These are phyloP conservation scores for Perizoma flavofasciatum DNA, from an alignment of 2,888 invertebrate species.

Conservation along the genomic window DNA sequence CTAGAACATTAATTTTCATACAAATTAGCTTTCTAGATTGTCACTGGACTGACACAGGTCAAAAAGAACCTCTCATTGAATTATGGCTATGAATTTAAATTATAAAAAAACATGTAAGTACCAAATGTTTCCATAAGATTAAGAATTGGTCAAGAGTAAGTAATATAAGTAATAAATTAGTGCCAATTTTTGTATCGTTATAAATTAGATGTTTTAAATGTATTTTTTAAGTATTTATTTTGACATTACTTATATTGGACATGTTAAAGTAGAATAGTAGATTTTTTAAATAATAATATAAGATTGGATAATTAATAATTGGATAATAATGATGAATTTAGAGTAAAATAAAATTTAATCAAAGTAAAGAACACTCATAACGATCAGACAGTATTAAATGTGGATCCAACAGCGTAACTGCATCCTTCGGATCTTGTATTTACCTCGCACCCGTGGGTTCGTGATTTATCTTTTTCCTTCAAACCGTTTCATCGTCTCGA, in stretches of 20 bases:
- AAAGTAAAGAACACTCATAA: too few relatives aligned
- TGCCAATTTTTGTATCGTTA: constrained; percentile 41
- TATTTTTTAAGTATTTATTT: constrained; percentile 27
- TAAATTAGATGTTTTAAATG: constrained; percentile 8
- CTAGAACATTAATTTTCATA: too few relatives aligned
- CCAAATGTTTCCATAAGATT: constrained; percentile 17
- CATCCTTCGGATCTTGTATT: too few relatives aligned
- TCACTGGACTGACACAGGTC: too few relatives aligned
- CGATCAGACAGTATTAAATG: too few relatives aligned
- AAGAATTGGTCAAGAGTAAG: not conserved
- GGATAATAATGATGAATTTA: not conserved
- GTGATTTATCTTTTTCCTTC: too few relatives aligned
- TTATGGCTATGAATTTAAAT: constrained; percentile 4
- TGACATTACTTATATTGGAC: constrained; percentile 27
- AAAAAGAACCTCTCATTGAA: too few relatives aligned
- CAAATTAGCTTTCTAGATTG: too few relatives aligned
- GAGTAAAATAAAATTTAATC: too few relatives aligned
- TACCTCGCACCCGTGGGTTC: too few relatives aligned
- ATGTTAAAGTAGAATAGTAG: constrained; percentile 25
- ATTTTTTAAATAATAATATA: constrained; percentile 11
- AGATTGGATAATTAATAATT: not conserved
- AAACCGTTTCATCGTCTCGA: too few relatives aligned
- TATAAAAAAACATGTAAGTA: constrained; percentile 9
- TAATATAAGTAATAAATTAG: constrained; percentile 32
- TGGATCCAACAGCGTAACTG: too few relatives aligned